Base-by-base conservation (phyloP, 2,113 vertebrate species). In the Struthidea cinerea region DNA sequence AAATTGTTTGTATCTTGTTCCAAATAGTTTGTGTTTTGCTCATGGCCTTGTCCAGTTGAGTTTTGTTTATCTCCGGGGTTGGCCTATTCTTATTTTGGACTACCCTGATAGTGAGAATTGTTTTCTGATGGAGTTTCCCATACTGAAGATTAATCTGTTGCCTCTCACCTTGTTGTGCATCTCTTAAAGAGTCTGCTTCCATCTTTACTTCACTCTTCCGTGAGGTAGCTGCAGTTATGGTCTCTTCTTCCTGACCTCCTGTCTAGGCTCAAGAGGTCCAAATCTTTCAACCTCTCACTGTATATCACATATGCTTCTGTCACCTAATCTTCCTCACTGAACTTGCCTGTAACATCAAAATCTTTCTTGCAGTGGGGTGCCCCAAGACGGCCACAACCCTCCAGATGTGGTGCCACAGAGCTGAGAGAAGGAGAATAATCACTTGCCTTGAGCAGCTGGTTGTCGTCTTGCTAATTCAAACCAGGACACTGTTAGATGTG, bases 241-340 rank as follows among this genome's bases (percentile, higher is more conserved):
- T 49, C 13, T 86, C n/a, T 17, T 65, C 39, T 55, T 15, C n/a
- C 30, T 13, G 10, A 64, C 14, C n/a, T 59, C 35, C 56, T 42
- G 14, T 47, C 41, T 42, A 41, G 32, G 50, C 16, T 41, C 9
- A 74, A 37, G 11, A 32, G 8, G 11, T 12, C 2, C 35, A 69
- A 10, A 11, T 50, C 42, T 50, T 60, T 65, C 49, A 69, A 5
- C 11, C 1, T 44, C 27, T 76, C 19, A 5, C 41, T 0, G 0
- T 26, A 20, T 63, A 20, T 63, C 37, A 14, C 26, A 55, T 6
- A 7, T 41, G 8, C 5, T 78, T 49, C 39, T 74, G 28, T 42
- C 22, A 14, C 24, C 16, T 35, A 4, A n/a, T 65, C 30, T 24
- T 65, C 52, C 27, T 5, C 44, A 35, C 47, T 53, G 32, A 76